A percentile compares a stretch with the other conserved stretches of the same genome.
Conservation (phyloP, 2,797 vertebrate genomes). For the Muscicapa comitata region DNA sequence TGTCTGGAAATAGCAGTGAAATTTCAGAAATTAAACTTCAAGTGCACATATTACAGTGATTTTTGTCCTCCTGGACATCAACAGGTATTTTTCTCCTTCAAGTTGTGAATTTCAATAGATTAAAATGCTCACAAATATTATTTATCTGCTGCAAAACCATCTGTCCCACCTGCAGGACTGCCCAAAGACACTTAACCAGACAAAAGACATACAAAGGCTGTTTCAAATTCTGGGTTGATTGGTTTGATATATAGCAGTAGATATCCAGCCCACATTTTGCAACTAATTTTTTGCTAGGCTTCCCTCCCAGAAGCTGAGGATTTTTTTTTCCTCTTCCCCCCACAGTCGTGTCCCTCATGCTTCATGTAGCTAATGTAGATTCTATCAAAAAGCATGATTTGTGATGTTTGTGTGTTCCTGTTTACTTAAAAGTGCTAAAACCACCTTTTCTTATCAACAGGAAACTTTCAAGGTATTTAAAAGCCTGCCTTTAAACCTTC, state of each 20-base stretch:
- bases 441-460: constrained; percentile 75
- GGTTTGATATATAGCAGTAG: neutral
- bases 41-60: neutral
- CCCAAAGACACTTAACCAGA: neutral
- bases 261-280: neutral
- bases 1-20: neutral
- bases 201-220: neutral
- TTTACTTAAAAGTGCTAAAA: constrained; percentile 72
- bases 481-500: constrained; percentile 70
- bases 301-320: neutral
- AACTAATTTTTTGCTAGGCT: neutral
- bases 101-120: neutral
- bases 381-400: constrained; percentile 69
- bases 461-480: constrained; percentile 76
- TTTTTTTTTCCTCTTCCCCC: neutral
- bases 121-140: neutral
- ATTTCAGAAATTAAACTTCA: neutral
- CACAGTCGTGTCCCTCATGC: neutral
- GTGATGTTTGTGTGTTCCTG: constrained; percentile 64
- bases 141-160: neutral
- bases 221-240: neutral
- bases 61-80: neutral
- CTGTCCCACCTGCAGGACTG: neutral
- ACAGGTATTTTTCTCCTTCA: neutral
- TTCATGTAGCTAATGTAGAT: constrained; percentile 54